Evolutionary conservation across 2,888 invertebrate genomes (phyloP), one percentile per base, ranked within the genome.

Genomic region (Epinotia ramella): DNA sequence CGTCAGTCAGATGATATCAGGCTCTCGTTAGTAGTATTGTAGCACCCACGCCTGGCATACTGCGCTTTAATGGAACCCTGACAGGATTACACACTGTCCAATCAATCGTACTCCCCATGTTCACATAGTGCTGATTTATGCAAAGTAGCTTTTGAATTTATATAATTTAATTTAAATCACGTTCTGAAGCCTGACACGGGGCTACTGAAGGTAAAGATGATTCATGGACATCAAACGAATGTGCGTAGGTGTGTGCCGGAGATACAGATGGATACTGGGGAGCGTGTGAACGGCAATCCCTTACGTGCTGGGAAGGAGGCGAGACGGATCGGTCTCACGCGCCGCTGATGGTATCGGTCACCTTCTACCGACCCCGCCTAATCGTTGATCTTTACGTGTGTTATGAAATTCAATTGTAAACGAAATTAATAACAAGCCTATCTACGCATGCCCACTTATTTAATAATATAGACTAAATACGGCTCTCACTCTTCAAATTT

Each of bases 11-110:
- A 90, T 91, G 88, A 88, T 91, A 91, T 91, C 91, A 84, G 85
- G 79, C 79, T 82, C 89, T 92, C 91, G 92, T 93, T 92, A 93
- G 91, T 87, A 86, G 88, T 87, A 90, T 91, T 92, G 92, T 91
- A 86, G 89, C 90, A 87, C 92, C 91, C 89, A 91, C 91, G 88
- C 87, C 77, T 78, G 76, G 81, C 81, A 83, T 83, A 81, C 80
- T 76, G 83, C 79, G 81, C 82, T 82, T 86, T 92, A 91, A 89
- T 90, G 88, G 85, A 87, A 79, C 84, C 81, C 86, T 85, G 89
- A 86, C 89, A 86, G 88, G 87, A 89, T 89, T 90, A 88, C 87
- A 87, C 86, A 87, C 86, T 85, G 84, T 84, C 81, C 79, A 83
- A 85, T 84, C 83, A 85, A 86, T 87, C 84, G 86, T 84, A 81